Evolutionary conservation across 1,140 invertebrate species (phyloP).

Genomic region (Ceratina japonica): DNA sequence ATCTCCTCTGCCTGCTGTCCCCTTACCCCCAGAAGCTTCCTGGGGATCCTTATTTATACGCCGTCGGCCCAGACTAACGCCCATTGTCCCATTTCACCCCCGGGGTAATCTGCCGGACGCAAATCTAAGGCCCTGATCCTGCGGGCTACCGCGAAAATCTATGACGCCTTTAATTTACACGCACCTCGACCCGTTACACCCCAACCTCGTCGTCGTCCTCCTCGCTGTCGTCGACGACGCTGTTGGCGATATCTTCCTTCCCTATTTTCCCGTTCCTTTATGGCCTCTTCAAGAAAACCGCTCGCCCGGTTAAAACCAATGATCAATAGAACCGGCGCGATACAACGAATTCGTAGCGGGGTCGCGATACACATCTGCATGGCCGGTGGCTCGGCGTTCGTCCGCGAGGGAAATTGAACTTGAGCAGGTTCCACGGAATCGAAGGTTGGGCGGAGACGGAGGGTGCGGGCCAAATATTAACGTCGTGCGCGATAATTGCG

Average conservation of each 20-base stretch:
- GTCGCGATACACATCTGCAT: no score
- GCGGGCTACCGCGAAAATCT: constrained; percentile 79
- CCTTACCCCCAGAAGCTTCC: constrained; percentile 66
- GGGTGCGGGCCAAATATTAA: constrained; percentile 78
- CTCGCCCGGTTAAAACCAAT: no score
- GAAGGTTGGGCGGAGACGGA: constrained; percentile 56
- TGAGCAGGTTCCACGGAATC: constrained; percentile 44
- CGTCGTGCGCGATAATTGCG: constrained; percentile 78
- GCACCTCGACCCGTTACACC: constrained; percentile 51
- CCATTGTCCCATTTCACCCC: constrained; percentile 79
- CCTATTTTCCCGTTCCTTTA: not conserved
- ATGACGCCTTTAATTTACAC: constrained; percentile 79
- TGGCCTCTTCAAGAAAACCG: no score
- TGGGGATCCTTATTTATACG: constrained; percentile 80
- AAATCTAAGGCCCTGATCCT: constrained; percentile 80
- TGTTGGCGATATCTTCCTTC: not conserved
- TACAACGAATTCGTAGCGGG: no score
- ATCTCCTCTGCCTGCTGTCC: constrained; percentile 62
- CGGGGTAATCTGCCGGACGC: constrained; percentile 79
- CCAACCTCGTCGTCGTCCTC: constrained; percentile 23
- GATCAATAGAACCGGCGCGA: no score
- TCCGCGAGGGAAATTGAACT: constrained; percentile 8
- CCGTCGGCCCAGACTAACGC: constrained; percentile 78
- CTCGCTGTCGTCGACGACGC: not conserved
- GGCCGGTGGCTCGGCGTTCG: not conserved